phyloP scores from a whole-genome alignment of 2,797 vertebrate species.

The Myotis findleyi region DNA sequence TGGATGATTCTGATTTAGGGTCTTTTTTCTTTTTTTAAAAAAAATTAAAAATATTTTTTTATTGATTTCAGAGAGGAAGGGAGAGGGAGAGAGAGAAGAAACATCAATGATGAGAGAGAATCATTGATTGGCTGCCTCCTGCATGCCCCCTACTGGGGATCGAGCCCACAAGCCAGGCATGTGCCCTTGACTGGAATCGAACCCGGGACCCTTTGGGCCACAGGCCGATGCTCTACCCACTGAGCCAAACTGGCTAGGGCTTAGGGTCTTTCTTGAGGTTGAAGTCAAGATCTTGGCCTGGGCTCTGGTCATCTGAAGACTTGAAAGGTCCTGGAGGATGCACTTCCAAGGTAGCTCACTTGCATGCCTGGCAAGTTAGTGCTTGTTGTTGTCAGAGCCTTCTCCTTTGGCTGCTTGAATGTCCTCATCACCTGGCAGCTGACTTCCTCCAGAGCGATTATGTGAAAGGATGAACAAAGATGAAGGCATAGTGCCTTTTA shows the following conservation, averaged over 20 bases:
- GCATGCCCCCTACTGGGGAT: no score
- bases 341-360: background rate
- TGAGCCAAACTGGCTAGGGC: no score
- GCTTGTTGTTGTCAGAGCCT: background rate
- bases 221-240: no score
- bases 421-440: background rate
- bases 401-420: background rate
- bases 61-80: no score
- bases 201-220: no score
- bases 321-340: background rate
- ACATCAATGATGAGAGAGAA: no score
- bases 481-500: background rate
- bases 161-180: no score
- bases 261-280: conserved; percentile 1
- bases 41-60: no score
- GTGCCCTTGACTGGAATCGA: no score
- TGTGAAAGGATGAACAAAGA: conserved; percentile 12
- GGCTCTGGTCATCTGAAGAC: background rate
- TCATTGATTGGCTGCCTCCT: no score
- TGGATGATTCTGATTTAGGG: background rate
- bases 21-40: no score
- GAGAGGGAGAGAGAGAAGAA: no score
- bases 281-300: background rate
- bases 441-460: background rate
- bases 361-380: background rate